A percentile compares a stretch with the other conserved stretches of the same genome.
phyloP scores from a whole-genome alignment of 2,888 invertebrate species.

The Cephalotes varians region DNA sequence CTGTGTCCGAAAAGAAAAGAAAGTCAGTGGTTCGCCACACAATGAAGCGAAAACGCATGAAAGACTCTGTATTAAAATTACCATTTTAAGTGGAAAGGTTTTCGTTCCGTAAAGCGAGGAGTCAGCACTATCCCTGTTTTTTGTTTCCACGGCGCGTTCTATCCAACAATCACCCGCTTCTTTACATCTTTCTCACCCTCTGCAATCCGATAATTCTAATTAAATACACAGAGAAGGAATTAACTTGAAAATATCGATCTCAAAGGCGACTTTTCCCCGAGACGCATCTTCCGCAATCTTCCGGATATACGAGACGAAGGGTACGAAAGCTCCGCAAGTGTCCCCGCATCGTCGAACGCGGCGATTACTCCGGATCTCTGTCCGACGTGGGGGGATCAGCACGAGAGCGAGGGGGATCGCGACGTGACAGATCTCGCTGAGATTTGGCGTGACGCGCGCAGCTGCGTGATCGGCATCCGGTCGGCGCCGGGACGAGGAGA shows the following conservation, averaged over 20 bases:
- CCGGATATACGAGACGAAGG: not conserved
- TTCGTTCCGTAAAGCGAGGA: not conserved
- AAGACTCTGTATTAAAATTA: not conserved
- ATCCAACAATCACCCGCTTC: not conserved
- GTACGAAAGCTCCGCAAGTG: not conserved
- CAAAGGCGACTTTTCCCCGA: not conserved
- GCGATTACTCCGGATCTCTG: not conserved
- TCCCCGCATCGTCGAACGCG: not conserved
- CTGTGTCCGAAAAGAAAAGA: not conserved
- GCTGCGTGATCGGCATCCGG: conserved; percentile 45
- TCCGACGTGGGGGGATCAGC: not conserved
- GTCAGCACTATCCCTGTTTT: not conserved
- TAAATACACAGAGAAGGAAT: not conserved
- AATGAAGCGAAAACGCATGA: not conserved
- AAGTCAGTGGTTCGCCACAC: not conserved
- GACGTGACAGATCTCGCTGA: conserved; percentile 13
- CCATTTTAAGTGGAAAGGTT: not conserved
- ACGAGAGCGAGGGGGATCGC: not conserved
- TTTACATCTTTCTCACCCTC: not conserved
- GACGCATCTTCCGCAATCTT: not conserved
- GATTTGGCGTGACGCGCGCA: conserved; percentile 33
- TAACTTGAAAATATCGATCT: not conserved
- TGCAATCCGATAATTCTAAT: not conserved
- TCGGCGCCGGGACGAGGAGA: conserved; percentile 22
- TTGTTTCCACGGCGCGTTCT: not conserved